Base-by-base conservation (phyloP, 2,888 invertebrate genomes). In the Clunio marinus region DNA sequence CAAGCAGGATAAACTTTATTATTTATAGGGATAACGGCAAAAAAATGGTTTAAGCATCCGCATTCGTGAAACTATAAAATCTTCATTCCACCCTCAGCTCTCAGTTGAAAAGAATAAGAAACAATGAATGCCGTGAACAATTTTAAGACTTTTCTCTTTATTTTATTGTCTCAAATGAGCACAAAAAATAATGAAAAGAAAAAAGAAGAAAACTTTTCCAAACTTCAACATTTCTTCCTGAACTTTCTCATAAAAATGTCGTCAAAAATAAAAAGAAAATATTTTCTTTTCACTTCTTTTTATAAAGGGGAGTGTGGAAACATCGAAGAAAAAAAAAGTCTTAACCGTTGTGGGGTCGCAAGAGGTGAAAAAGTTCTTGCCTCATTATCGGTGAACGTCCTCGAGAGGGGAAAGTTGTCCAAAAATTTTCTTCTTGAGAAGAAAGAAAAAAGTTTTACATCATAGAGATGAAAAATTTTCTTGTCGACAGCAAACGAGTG, bases 21-120 rank as follows among this genome's bases (percentile, higher is more conserved):
- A 63, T 63, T 63, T 63, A 63, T 63, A 37, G 17, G 27, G 27
- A 63, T 63, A 46, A 46, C 63, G 63, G 46, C 63, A 63, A 22
- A 63, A 59, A n/a, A 63, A 63, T 17, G 13, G 28, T 8, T 60
- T 22, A 17, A 20, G 7, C 60, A 37, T 60, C 60, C 60, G 51
- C 10, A 17, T 2, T 8, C 17, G 51, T 17, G 22, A 51, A 51
- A 51, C 22, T 51, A 51, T 51, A 51, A n/a, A n/a, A 51, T 51
- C 51, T 20, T 51, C 22, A 20, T 17, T 17, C 22, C 7, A 20
- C 32, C 10, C 32, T 32, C 32, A 7, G n/a, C 10, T 32, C 32
- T 32, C 32, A 7, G 5, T 32, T 32, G 10, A 10, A 32, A 32
- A 7, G 32, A 51, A 22, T 5, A 20, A 51, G 17, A 51, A 51